Conservation (phyloP, 2,888 invertebrate genomes). For the Taphrorychus bicolor region DNA sequence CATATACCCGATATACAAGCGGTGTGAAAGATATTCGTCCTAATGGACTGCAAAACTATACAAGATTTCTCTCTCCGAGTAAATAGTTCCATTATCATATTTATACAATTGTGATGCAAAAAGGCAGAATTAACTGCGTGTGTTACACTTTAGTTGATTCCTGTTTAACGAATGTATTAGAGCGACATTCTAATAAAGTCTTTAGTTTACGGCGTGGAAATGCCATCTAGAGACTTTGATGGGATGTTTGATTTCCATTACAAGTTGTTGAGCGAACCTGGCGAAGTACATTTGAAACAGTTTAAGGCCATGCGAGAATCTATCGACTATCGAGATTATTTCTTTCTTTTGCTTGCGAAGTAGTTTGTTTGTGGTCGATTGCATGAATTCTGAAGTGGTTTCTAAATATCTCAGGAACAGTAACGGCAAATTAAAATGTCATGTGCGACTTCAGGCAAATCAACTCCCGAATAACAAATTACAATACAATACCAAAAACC, state of each 20-base stretch:
- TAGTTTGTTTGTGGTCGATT: too few species aligned
- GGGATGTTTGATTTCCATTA: constrained; percentile 31
- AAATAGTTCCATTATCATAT: constrained; percentile 35
- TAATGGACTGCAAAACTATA: constrained; percentile 37
- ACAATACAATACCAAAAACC: constrained; percentile 39
- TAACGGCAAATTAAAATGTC: too few species aligned
- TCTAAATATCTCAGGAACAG: too few species aligned
- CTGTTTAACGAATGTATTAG: constrained; percentile 21
- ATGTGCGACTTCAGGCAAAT: background rate
- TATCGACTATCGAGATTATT: background rate
- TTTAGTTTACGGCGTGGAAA: constrained; percentile 19
- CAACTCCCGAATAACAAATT: constrained; percentile 30
- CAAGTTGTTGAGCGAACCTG: constrained; percentile 14
- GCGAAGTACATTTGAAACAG: constrained; percentile 6
- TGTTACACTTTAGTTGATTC: constrained; percentile 36
- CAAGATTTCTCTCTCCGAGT: constrained; percentile 35
- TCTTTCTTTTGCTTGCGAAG: background rate
- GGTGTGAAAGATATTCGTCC: constrained; percentile 31
- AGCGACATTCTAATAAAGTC: constrained; percentile 20
- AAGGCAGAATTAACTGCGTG: constrained; percentile 28
- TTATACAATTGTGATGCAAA: constrained; percentile 36
- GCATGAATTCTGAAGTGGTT: too few species aligned
- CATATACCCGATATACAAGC: background rate
- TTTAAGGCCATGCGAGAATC: constrained; percentile 2
- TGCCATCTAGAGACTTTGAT: constrained; percentile 24